A percentile compares a stretch with the other conserved stretches of the same genome.
These are phyloP conservation scores for Andricus quercusramuli DNA, from an alignment of 2,888 invertebrate species.

Conservation along the genomic window DNA sequence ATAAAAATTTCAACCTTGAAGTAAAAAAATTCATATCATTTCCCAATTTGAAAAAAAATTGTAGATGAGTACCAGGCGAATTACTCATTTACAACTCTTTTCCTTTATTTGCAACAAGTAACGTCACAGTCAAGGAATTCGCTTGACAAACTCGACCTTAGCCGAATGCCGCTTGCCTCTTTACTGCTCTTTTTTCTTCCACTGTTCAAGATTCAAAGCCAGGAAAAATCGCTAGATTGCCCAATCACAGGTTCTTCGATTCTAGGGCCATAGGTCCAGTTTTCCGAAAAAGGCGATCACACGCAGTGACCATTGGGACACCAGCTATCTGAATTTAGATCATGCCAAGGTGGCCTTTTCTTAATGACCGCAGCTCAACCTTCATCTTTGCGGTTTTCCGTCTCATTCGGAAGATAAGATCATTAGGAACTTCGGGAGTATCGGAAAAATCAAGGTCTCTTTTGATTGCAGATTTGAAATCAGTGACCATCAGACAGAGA, in stretches of 20 bases:
- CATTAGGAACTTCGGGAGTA: constrained; percentile 47
- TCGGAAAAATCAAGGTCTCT: constrained; percentile 33
- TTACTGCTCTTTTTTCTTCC: constrained; percentile 13
- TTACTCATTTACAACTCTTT: constrained; percentile 17
- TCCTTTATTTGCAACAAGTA: constrained; percentile 26
- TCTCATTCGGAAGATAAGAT: constrained; percentile 35
- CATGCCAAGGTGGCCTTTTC: constrained; percentile 71
- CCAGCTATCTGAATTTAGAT: constrained; percentile 58
- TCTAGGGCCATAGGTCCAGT: constrained; percentile 58
- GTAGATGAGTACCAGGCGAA: background rate
- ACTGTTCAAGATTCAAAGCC: constrained; percentile 30
- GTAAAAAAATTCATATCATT: too few species aligned
- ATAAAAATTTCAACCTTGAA: too few species aligned
- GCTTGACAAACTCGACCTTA: constrained; percentile 38
- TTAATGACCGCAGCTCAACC: constrained; percentile 52
- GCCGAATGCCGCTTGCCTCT: constrained; percentile 31
- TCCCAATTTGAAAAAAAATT: background rate
- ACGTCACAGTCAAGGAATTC: constrained; percentile 39
- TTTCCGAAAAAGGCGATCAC: constrained; percentile 69
- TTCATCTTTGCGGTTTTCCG: constrained; percentile 52
- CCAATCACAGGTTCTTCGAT: constrained; percentile 54
- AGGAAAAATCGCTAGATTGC: constrained; percentile 50
- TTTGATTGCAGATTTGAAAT: constrained; percentile 12
- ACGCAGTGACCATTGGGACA: constrained; percentile 58
- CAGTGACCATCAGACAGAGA: background rate